A percentile compares a stretch with the other conserved stretches of the same genome.
phyloP scores from a whole-genome alignment of 2,797 vertebrate genomes.

The Gadopsis marmoratus region DNA sequence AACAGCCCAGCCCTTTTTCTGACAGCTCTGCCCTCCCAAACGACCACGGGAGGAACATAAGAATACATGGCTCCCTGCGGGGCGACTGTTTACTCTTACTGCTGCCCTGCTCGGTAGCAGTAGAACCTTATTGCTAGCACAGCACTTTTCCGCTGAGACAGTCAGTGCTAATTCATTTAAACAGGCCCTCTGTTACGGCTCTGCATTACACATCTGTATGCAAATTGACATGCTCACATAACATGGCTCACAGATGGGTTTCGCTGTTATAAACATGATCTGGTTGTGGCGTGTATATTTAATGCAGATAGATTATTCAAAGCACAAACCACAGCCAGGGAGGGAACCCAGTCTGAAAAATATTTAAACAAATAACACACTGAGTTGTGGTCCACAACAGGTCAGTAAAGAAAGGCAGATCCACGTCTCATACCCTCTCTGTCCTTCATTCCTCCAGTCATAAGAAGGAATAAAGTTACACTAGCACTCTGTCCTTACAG shows the following conservation, averaged over 20 bases:
- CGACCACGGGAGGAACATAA: conserved; percentile 53
- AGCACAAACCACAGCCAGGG: conserved; percentile 10
- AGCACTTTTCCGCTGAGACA: conserved; percentile 54
- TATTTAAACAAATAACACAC: conserved; percentile 25
- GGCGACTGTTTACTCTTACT: conserved; percentile 54
- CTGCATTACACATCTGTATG: conserved; percentile 63
- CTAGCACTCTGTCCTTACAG: conserved; percentile 41
- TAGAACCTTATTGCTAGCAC: conserved; percentile 47
- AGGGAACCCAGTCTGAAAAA: not conserved
- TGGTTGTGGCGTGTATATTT: conserved; percentile 48
- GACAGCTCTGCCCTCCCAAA: conserved; percentile 54
- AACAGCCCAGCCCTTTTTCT: conserved; percentile 47
- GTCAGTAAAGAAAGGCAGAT: not conserved
- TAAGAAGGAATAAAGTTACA: conserved; percentile 51
- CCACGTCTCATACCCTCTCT: not conserved
- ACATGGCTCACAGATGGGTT: conserved; percentile 42
- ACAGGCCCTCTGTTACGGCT: conserved; percentile 46
- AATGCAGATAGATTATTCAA: conserved; percentile 65
- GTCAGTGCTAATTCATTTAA: conserved; percentile 72
- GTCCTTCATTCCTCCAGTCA: conserved; percentile 27
- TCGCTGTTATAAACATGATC: conserved; percentile 28
- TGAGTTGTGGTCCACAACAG: conserved; percentile 1
- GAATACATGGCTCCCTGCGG: conserved; percentile 45
- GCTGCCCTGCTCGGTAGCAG: conserved; percentile 45
- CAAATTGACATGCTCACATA: conserved; percentile 48